phyloP scores from a whole-genome alignment of 2,888 invertebrate species.

The Ochropleura leucogaster region DNA sequence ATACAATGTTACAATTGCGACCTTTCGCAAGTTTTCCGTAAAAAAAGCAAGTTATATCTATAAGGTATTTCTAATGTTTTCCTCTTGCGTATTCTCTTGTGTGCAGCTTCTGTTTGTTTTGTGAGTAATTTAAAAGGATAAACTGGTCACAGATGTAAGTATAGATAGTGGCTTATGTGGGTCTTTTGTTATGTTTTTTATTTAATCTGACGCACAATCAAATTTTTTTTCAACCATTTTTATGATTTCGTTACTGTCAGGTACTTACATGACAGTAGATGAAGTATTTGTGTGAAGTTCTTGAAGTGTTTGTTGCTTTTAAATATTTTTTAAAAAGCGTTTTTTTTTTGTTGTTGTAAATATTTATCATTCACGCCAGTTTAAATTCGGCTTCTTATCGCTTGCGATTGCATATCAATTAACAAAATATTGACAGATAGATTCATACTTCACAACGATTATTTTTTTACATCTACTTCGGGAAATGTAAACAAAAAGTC shows the following conservation, averaged over 20 bases:
- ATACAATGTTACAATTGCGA: constrained; percentile 58
- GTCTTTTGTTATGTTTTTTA: neutral
- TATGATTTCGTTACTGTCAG: neutral
- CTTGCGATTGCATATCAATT: constrained; percentile 38
- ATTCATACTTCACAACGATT: constrained; percentile 5
- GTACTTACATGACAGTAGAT: no score
- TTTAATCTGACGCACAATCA: neutral
- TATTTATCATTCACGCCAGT: constrained; percentile 9
- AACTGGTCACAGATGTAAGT: neutral
- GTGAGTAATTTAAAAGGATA: neutral
- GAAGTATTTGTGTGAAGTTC: no score
- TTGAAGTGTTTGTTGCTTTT: no score
- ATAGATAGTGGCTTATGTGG: neutral
- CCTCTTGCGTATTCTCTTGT: constrained; percentile 25
- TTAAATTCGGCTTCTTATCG: constrained; percentile 40
- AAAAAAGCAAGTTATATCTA: constrained; percentile 29
- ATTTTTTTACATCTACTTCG: constrained; percentile 11
- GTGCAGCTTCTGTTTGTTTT: constrained; percentile 12
- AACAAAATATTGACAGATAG: constrained; percentile 28
- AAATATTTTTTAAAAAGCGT: neutral
- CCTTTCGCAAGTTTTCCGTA: constrained; percentile 59
- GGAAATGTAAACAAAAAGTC: constrained; percentile 38
- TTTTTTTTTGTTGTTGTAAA: constrained; percentile 1
- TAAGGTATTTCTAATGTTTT: constrained; percentile 37
- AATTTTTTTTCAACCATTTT: constrained; percentile 2